Evolutionary conservation across 2,797 vertebrate genomes (phyloP).

Genomic region (Acestrorhynchus altus): DNA sequence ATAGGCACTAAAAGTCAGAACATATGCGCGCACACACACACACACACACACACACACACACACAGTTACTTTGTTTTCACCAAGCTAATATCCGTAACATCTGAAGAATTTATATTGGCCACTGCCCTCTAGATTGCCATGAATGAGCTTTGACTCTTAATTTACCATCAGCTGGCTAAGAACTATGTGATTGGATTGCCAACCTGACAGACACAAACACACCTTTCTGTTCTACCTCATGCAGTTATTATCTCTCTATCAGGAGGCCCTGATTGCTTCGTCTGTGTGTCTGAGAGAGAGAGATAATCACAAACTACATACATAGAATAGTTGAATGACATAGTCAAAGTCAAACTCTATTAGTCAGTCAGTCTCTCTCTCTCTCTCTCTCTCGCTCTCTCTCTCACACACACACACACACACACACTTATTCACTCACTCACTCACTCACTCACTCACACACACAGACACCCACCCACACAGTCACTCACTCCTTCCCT

Average conservation of each 20-base stretch:
- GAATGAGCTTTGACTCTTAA: conserved; percentile 43
- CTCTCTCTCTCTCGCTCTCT: background rate
- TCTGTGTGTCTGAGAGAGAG: conserved; percentile 33
- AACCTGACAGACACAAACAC: conserved; percentile 55
- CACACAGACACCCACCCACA: conserved; percentile 5
- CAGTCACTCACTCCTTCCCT: background rate
- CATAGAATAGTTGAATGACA: background rate
- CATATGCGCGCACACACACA: background rate
- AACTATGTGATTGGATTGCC: conserved; percentile 58
- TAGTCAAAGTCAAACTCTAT: background rate
- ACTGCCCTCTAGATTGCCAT: background rate
- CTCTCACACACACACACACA: background rate
- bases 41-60: no score
- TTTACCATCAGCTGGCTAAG: conserved; percentile 55
- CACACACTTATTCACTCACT: conserved; percentile 14
- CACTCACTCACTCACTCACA: background rate
- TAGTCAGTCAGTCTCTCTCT: background rate
- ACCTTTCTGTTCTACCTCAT: conserved; percentile 31
- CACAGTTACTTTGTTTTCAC: background rate
- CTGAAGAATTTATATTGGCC: conserved; percentile 7
- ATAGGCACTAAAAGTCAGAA: conserved; percentile 21
- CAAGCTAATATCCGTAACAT: conserved; percentile 5
- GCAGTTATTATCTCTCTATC: conserved; percentile 66
- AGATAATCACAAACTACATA: conserved; percentile 7
- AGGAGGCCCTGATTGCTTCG: conserved; percentile 47